Evolutionary conservation across 2,113 vertebrate genomes (phyloP).

Genomic region (Brachionichthys hirsutus): DNA sequence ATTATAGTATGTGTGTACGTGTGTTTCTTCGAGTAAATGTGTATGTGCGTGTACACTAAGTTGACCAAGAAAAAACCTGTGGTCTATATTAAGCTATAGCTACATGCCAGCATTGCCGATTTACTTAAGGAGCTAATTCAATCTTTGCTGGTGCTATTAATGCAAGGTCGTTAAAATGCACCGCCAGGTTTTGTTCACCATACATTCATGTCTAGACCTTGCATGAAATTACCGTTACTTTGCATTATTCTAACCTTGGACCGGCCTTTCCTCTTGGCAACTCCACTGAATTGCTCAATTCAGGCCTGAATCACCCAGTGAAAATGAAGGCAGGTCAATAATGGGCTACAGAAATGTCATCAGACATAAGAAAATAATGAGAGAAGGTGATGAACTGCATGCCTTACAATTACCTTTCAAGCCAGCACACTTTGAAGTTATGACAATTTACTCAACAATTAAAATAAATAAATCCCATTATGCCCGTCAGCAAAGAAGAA

Average conservation of each 20-base stretch:
- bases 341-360: background rate
- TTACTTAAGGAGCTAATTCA: conserved; percentile 41
- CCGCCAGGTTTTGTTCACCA: conserved; percentile 1
- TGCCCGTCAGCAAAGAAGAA: conserved; percentile 3
- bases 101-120: conserved; percentile 25
- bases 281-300: background rate
- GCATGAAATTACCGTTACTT: background rate
- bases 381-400: background rate
- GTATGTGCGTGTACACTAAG: background rate
- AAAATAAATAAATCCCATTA: conserved; percentile 11
- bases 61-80: conserved; percentile 5
- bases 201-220: conserved; percentile 12
- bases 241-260: background rate
- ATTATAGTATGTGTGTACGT: conserved; percentile 53
- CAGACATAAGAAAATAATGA: background rate
- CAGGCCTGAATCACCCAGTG: background rate
- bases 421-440: too few relatives aligned
- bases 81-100: conserved; percentile 2
- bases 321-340: conserved; percentile 10
- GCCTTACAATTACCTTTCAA: too few relatives aligned
- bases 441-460: too few relatives aligned
- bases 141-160: conserved; percentile 9
- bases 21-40: background rate
- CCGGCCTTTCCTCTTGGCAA: conserved; percentile 5
- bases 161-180: conserved; percentile 16